These are phyloP conservation scores for Lepetodrilus schrolli DNA, from an alignment of 2,888 invertebrate species.

Conservation along the genomic window DNA sequence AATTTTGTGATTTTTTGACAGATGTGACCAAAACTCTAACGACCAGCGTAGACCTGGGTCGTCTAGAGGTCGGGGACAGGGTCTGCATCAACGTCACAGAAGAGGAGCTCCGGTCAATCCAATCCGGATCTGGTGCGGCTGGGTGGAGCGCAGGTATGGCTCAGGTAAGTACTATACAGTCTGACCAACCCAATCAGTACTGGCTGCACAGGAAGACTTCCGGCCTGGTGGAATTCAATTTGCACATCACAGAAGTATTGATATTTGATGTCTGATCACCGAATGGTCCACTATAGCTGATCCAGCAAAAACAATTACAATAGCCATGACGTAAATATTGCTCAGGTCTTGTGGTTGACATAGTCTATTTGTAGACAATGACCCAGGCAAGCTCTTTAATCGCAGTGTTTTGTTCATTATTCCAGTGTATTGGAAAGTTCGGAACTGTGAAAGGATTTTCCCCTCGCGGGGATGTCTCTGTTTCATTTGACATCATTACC, in stretches of 20 bases:
- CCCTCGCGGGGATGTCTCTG: neutral
- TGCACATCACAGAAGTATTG: too few species aligned
- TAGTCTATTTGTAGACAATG: too few species aligned
- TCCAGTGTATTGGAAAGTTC: neutral
- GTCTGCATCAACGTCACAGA: neutral
- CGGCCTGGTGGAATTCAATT: too few species aligned
- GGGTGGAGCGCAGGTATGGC: constrained; percentile 6
- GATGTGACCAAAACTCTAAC: neutral
- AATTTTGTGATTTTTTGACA: too few species aligned
- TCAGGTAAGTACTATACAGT: neutral
- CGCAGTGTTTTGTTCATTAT: too few species aligned
- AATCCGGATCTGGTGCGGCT: neutral
- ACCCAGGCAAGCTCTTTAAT: too few species aligned
- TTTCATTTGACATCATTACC: neutral
- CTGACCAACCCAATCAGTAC: neutral
- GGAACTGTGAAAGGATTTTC: neutral
- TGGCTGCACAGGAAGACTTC: neutral
- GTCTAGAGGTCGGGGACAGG: neutral
- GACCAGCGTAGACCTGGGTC: neutral
- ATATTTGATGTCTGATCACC: too few species aligned
- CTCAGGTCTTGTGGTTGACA: too few species aligned
- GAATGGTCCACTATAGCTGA: too few species aligned
- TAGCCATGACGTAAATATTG: too few species aligned
- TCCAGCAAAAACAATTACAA: too few species aligned
- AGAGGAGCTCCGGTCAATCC: neutral